Evolutionary conservation across 2,113 vertebrate genomes (phyloP).

Genomic region (Heptranchias perlo): DNA sequence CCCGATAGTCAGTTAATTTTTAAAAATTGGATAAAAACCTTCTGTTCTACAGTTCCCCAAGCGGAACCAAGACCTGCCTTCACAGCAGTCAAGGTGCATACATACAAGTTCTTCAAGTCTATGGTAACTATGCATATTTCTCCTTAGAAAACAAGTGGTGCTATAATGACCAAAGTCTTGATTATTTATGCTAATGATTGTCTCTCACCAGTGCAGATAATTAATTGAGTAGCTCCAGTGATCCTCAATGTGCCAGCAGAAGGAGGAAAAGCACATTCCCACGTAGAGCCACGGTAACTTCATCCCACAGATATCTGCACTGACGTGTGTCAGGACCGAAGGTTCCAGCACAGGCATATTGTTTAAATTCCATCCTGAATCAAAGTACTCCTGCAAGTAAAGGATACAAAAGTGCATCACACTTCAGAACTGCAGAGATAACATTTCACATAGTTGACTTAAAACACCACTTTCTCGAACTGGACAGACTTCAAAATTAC

Average conservation of each 20-base stretch:
- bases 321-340: slow-evolving; percentile 90
- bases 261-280: slow-evolving; percentile 98
- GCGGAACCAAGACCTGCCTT: background rate
- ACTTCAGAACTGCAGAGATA: slow-evolving; percentile 33
- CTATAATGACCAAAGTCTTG: background rate
- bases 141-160: background rate
- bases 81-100: background rate
- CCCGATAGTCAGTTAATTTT: background rate
- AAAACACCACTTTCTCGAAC: background rate
- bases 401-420: background rate
- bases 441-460: background rate
- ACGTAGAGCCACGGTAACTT: slow-evolving; percentile 96
- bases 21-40: background rate
- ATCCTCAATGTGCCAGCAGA: slow-evolving; percentile 99
- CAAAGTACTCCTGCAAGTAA: slow-evolving; percentile 76
- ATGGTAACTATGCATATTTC: background rate
- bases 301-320: slow-evolving; percentile 97
- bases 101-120: background rate
- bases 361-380: slow-evolving; percentile 96
- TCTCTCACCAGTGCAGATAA: slow-evolving; percentile 88
- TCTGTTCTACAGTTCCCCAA: background rate
- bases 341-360: slow-evolving; percentile 97
- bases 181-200: background rate
- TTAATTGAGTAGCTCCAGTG: slow-evolving; percentile 99
- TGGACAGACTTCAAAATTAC: background rate